Percentiles rank a stretch among this genome's conserved stretches.
Evolutionary conservation across 2,888 invertebrate species (phyloP).

Genomic region (Holacanthella duospinosa): DNA sequence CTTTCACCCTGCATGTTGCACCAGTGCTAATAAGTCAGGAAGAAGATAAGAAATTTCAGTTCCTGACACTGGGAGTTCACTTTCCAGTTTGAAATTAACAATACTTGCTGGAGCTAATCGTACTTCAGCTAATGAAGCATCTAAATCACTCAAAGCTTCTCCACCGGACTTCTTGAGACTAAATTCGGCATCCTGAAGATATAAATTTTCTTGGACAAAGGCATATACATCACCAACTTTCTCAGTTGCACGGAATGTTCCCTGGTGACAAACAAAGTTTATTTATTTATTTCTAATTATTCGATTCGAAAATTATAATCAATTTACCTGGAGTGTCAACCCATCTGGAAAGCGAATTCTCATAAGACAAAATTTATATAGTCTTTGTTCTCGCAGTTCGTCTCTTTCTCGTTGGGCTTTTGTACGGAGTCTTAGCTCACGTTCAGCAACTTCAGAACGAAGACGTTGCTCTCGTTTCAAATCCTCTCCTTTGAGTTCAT

Average conservation of each 20-base stretch:
- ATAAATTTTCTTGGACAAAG: conserved; percentile 67
- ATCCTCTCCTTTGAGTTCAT: conserved; percentile 67
- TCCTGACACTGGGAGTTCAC: conserved; percentile 41
- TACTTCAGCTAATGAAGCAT: conserved; percentile 64
- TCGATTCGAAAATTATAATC: too few species aligned
- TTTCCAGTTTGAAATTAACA: conserved; percentile 62
- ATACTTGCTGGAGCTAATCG: conserved; percentile 72
- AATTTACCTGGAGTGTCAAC: conserved; percentile 59
- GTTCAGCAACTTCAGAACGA: conserved; percentile 66
- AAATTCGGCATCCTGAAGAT: conserved; percentile 45
- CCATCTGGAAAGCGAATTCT: conserved; percentile 82
- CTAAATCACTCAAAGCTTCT: conserved; percentile 50
- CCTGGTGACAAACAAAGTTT: conserved; percentile 57
- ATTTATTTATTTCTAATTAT: too few species aligned
- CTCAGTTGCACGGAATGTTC: conserved; percentile 78
- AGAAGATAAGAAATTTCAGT: conserved; percentile 53
- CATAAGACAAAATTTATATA: conserved; percentile 64
- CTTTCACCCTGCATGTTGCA: too few species aligned
- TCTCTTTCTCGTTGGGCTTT: conserved; percentile 92
- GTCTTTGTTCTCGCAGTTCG: conserved; percentile 63
- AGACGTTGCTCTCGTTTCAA: conserved; percentile 68
- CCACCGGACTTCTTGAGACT: conserved; percentile 33
- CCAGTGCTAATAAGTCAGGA: conserved; percentile 62
- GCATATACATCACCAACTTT: conserved; percentile 60
- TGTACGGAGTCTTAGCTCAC: conserved; percentile 71